Percentiles rank a stretch among this genome's conserved stretches.
These are phyloP conservation scores for Drosophila sp. DNA, from an alignment of 1,140 invertebrate species.

Conservation along the genomic window DNA sequence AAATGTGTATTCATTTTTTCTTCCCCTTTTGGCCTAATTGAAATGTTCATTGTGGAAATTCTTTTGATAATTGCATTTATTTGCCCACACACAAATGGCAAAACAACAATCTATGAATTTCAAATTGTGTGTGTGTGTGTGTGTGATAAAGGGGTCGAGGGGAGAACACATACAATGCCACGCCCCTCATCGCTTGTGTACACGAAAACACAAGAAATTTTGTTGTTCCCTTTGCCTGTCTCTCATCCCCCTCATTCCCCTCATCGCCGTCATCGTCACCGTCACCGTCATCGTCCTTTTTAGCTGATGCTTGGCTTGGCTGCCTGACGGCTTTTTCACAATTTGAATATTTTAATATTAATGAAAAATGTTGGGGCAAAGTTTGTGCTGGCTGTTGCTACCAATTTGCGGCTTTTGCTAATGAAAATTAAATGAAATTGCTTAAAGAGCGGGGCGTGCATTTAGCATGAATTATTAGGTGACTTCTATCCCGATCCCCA, in stretches of 20 bases:
- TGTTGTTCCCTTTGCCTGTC: constrained; percentile 19
- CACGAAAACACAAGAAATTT: constrained; percentile 24
- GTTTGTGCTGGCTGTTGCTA: constrained; percentile 55
- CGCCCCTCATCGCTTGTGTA: constrained; percentile 6
- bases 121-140: constrained; percentile 44
- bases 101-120: constrained; percentile 69
- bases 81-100: constrained; percentile 21
- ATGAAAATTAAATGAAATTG: constrained; percentile 82
- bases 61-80: constrained; percentile 65
- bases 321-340: constrained; percentile 43
- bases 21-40: constrained; percentile 46
- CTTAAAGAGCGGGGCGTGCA: constrained; percentile 62
- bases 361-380: constrained; percentile 67
- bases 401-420: constrained; percentile 75
- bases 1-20: constrained; percentile 6
- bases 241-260: no score
- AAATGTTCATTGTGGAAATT: constrained; percentile 58
- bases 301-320: constrained; percentile 8
- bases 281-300: neutral
- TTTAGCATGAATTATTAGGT: constrained; percentile 70
- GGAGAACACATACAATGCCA: no score
- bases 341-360: constrained; percentile 83
- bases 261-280: no score
- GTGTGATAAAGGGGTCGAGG: neutral
- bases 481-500: no score